Evolutionary conservation across 2,797 vertebrate species (phyloP).

Genomic region (Clangula hyemalis): DNA sequence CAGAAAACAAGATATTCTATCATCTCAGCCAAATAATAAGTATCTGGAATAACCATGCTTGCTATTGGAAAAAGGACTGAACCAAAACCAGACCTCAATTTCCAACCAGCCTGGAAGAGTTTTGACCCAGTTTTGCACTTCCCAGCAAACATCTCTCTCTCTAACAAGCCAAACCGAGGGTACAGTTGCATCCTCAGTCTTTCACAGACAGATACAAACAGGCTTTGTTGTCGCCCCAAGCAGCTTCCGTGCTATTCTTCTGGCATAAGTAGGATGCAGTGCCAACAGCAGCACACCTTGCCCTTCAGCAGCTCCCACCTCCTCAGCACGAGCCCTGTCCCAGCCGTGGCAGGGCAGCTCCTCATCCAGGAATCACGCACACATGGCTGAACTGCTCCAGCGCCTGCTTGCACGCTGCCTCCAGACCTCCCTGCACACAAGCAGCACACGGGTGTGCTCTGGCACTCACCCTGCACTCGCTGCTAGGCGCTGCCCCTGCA

Average conservation of each 20-base stretch:
- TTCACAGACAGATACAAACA: not conserved
- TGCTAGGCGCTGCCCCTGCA: not conserved
- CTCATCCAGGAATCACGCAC: not conserved
- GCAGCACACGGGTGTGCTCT: accelerated
- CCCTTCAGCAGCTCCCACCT: not conserved
- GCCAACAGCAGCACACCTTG: slow-evolving; percentile 19
- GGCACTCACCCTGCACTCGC: not conserved
- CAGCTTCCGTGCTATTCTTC: not conserved
- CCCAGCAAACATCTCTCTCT: not conserved
- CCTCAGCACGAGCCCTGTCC: not conserved
- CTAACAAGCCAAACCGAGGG: not conserved
- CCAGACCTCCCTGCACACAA: not conserved
- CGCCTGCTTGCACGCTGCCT: not conserved
- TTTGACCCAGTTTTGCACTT: slow-evolving; percentile 1
- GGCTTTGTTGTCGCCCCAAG: not conserved
- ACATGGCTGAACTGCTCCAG: not conserved
- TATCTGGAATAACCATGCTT: not conserved
- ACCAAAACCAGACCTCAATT: not conserved
- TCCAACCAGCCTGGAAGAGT: not conserved
- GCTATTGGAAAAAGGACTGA: not conserved
- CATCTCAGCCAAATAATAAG: not conserved
- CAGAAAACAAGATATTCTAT: not conserved
- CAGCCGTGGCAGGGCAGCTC: not conserved
- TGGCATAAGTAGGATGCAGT: not conserved
- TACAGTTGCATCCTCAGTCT: not conserved